Conservation (phyloP, 2,888 invertebrate species). For the Diloba caeruleocephala region DNA sequence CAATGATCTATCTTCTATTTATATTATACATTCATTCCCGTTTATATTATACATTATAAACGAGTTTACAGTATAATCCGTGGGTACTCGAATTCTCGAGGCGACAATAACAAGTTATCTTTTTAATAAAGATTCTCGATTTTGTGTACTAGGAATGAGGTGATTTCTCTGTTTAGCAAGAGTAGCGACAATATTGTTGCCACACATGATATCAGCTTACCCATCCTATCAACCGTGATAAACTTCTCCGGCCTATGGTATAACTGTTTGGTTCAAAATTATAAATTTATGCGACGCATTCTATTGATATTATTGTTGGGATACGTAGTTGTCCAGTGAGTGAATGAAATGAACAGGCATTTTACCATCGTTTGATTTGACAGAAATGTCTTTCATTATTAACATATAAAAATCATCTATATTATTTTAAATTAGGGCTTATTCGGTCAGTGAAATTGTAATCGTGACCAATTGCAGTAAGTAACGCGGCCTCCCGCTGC, state of each 20-base stretch:
- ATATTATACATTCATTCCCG: too few relatives aligned
- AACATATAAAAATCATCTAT: constrained; percentile 56
- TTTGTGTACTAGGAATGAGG: constrained; percentile 36
- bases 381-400: constrained; percentile 44
- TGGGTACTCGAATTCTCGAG: constrained; percentile 4
- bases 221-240: constrained; percentile 63
- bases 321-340: constrained; percentile 37
- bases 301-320: constrained; percentile 44
- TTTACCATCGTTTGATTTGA: constrained; percentile 51
- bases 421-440: constrained; percentile 69
- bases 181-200: constrained; percentile 57
- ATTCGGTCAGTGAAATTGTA: constrained; percentile 77
- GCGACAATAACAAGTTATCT: constrained; percentile 24
- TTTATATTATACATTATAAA: too few relatives aligned
- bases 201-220: constrained; percentile 62
- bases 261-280: constrained; percentile 50
- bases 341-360: constrained; percentile 40
- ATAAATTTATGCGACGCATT: constrained; percentile 50
- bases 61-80: too few relatives aligned
- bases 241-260: constrained; percentile 56
- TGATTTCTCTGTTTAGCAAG: constrained; percentile 37
- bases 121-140: constrained; percentile 16
- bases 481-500: constrained; percentile 73
- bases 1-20: too few relatives aligned
- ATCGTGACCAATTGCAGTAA: constrained; percentile 83